These are phyloP conservation scores for Sabatieria punctata DNA, from an alignment of 2,888 invertebrate species.

Conservation along the genomic window DNA sequence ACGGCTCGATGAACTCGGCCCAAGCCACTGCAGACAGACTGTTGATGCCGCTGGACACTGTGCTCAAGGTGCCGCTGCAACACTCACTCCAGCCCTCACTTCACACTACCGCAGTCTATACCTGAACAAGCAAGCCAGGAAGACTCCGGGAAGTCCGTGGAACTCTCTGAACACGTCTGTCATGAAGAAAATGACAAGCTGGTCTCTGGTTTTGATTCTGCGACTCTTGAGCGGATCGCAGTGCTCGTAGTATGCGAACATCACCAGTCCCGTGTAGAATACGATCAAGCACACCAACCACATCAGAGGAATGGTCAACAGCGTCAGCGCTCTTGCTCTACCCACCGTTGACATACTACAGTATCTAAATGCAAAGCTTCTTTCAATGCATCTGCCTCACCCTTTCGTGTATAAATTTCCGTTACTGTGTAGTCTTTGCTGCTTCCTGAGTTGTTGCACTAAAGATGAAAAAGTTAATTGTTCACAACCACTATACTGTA, in stretches of 20 bases:
- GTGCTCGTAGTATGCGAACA: slow-evolving; percentile 23
- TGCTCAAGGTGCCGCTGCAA: slow-evolving; percentile 8
- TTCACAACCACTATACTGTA: no score
- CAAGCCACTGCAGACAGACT: slow-evolving; percentile 10
- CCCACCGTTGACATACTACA: slow-evolving; percentile 5
- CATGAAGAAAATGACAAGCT: slow-evolving; percentile 9
- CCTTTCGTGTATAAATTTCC: no score
- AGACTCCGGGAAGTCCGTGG: slow-evolving; percentile 9
- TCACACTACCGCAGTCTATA: background rate
- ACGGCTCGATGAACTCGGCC: background rate
- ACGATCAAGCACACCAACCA: slow-evolving; percentile 17
- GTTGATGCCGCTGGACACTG: slow-evolving; percentile 11
- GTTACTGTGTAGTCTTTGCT: no score
- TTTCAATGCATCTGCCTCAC: no score
- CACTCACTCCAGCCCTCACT: background rate
- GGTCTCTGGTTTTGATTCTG: slow-evolving; percentile 13
- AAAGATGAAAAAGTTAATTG: no score
- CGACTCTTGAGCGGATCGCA: slow-evolving; percentile 23
- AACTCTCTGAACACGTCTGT: slow-evolving; percentile 2
- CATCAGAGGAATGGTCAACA: slow-evolving; percentile 8
- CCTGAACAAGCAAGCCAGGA: slow-evolving; percentile 12
- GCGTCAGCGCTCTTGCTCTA: background rate
- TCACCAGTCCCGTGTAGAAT: slow-evolving; percentile 19
- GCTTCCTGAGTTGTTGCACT: no score
- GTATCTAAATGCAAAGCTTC: no score